phyloP scores from a whole-genome alignment of 2,797 vertebrate genomes.

The Macrochelys suwanniensis region DNA sequence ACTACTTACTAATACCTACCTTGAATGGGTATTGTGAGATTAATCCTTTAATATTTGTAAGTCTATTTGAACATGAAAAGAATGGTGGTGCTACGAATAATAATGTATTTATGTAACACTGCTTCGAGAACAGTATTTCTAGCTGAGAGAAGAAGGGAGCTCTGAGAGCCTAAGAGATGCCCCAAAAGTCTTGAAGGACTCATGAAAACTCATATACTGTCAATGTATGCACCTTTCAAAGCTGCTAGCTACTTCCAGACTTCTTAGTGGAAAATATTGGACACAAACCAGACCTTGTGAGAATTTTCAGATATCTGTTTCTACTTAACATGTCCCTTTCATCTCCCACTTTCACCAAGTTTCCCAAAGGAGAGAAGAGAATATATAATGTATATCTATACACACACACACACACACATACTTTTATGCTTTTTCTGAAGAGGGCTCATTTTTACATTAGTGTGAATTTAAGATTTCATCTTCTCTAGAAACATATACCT shows the following conservation, averaged over 20 bases:
- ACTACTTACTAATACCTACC: conserved; percentile 11
- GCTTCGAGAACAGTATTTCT: conserved; percentile 4
- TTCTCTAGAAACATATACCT: background rate
- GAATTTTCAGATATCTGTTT: conserved; percentile 59
- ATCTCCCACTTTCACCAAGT: conserved; percentile 36
- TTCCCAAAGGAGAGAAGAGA: conserved; percentile 10
- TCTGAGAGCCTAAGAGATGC: background rate
- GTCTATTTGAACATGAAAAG: conserved; percentile 2
- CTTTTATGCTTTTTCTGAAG: background rate
- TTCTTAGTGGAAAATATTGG: conserved; percentile 25
- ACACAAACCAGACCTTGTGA: background rate
- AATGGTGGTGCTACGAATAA: conserved; percentile 40
- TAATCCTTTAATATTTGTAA: conserved; percentile 16
- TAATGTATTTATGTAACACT: background rate
- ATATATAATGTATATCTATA: conserved; percentile 6
- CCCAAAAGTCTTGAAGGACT: conserved; percentile 24
- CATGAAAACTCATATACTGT: conserved; percentile 36
- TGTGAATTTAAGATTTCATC: background rate
- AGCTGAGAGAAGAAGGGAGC: background rate
- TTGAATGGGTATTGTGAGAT: conserved; percentile 25
- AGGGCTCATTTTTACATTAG: background rate
- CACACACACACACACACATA: background rate
- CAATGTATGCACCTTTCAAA: conserved; percentile 33
- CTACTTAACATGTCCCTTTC: conserved; percentile 39
- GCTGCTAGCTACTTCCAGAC: conserved; percentile 28